A percentile compares a stretch with the other conserved stretches of the same genome.
Evolutionary conservation across 2,888 invertebrate genomes (phyloP).

Genomic region (Macaria notata): DNA sequence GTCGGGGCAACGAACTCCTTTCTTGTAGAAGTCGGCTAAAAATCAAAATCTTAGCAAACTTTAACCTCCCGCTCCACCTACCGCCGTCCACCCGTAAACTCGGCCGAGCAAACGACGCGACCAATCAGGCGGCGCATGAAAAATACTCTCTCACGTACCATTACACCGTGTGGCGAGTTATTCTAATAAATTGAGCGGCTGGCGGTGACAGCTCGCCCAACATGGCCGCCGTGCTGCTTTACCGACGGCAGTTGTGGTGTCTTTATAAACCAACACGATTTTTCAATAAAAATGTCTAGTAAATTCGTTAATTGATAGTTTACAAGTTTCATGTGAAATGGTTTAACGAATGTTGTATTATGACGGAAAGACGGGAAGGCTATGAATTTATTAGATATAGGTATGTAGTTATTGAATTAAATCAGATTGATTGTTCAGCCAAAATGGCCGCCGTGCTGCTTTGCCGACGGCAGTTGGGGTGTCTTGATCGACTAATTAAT

Average conservation of each 20-base stretch:
- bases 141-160: constrained; percentile 30
- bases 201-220: constrained; percentile 29
- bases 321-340: no score
- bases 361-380: no score
- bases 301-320: no score
- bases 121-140: constrained; percentile 33
- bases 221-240: constrained; percentile 2
- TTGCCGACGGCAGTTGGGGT: background rate
- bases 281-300: no score
- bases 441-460: constrained; percentile 2
- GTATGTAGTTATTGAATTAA: no score
- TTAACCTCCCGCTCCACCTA: no score
- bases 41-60: no score
- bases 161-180: constrained; percentile 27
- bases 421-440: constrained; percentile 26
- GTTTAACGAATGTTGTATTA: no score
- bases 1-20: no score
- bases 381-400: no score
- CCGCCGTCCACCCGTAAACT: background rate
- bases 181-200: constrained; percentile 33
- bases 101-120: constrained; percentile 7
- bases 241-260: background rate
- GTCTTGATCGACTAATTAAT: no score
- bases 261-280: background rate
- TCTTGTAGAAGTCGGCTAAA: no score